Evolutionary conservation across 2,888 invertebrate genomes (phyloP).

Genomic region (Bellardia bayeri): DNA sequence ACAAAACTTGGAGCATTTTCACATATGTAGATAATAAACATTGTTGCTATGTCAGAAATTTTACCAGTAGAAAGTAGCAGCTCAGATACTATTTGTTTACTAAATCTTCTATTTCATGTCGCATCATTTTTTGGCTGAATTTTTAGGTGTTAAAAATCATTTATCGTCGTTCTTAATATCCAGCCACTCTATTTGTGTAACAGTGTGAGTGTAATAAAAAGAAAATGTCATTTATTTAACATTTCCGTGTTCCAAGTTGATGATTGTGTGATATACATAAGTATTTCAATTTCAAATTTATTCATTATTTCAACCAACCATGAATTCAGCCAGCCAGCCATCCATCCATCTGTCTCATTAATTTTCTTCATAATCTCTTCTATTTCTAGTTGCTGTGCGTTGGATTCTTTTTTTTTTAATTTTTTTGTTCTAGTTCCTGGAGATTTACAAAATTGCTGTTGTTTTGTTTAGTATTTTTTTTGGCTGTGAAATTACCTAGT

Average conservation of each 20-base stretch:
- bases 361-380: conserved; percentile 3
- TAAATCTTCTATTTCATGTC: conserved; percentile 27
- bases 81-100: conserved; percentile 26
- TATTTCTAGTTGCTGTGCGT: conserved; percentile 3
- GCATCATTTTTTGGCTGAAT: conserved; percentile 17
- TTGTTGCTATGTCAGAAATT: not conserved
- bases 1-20: conserved; percentile 44
- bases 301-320: conserved; percentile 43
- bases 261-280: conserved; percentile 35
- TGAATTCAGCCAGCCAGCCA: conserved; percentile 11
- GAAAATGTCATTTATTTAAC: conserved; percentile 65
- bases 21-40: not conserved
- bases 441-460: conserved; percentile 25
- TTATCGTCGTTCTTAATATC: conserved; percentile 49
- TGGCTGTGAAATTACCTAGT: conserved; percentile 21
- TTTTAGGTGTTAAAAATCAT: conserved; percentile 62
- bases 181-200: not conserved
- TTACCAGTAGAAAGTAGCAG: not conserved
- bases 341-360: conserved; percentile 28
- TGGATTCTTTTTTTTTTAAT: not conserved
- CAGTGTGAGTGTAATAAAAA: conserved; percentile 39
- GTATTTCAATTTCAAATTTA: conserved; percentile 32
- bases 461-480: not conserved
- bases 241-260: conserved; percentile 62
- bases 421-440: conserved; percentile 16